Conservation (phyloP, 2,113 vertebrate genomes). For the Melanostigma gelatinosum region DNA sequence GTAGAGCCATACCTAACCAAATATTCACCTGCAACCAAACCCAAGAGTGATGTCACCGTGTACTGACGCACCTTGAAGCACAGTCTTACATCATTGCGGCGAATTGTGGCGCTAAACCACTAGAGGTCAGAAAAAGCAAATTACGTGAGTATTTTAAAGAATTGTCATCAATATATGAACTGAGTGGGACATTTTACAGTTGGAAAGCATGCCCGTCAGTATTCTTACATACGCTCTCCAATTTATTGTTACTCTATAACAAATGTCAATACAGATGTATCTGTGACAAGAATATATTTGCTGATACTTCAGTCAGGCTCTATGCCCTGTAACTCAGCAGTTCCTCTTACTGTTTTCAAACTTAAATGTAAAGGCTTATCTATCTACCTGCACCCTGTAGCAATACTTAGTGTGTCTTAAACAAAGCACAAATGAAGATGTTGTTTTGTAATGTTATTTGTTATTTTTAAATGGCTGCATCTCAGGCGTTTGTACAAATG, state of each 20-base stretch:
- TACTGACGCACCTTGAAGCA: neutral
- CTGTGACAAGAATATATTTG: neutral
- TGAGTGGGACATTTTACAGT: neutral
- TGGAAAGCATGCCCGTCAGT: neutral
- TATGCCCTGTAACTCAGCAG: neutral
- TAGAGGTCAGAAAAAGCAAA: neutral
- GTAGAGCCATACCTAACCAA: neutral
- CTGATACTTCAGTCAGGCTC: neutral
- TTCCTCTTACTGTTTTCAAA: slow-evolving; percentile 2
- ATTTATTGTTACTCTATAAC: neutral
- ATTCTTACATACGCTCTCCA: neutral
- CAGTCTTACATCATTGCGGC: neutral
- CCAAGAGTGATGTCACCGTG: neutral
- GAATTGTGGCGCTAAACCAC: neutral
- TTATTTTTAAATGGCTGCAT: neutral
- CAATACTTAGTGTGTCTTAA: neutral
- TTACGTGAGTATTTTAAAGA: neutral
- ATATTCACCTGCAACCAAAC: neutral
- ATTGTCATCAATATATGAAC: neutral
- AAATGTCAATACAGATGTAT: neutral
- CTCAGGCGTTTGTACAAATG: neutral
- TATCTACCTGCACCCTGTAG: neutral
- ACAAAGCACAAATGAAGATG: neutral
- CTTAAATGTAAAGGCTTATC: neutral
- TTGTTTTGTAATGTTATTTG: neutral